Base-by-base conservation (phyloP, 2,797 vertebrate genomes). In the Karalla daura region DNA sequence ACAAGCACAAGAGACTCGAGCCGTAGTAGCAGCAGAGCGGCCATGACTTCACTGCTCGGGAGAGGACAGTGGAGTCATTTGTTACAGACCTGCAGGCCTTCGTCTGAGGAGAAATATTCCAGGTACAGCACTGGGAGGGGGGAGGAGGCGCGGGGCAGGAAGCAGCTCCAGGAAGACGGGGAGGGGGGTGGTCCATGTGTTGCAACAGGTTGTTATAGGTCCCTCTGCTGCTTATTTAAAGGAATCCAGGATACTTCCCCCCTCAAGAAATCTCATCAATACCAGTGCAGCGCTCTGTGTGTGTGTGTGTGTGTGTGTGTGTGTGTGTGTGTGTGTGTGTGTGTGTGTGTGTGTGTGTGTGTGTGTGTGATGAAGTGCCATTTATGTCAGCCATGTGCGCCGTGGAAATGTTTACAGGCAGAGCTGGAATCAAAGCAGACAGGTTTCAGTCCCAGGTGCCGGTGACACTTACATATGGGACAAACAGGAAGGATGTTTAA, bases 361-460 rank as follows among this genome's bases (percentile, higher is more conserved):
- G n/a, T n/a, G n/a, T n/a, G n/a, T n/a, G 72, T 87, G 81, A 91
- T 86, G 86, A 89, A 84, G 88, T 88, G 87, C 60, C 75, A 86
- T 78, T 80, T 78, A 82, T 80, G 85, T 41, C 77, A 78, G 60
- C 77, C 70, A 74, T 70, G 76, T 28, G 53, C 47, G 5, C 55
- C 21, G 41, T 40, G 74, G 75, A 77, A 78, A 84, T 84, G 80
- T 87, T 86, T 86, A 83, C 24, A 56, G 76, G 56, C 2, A 5
- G 40, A 40, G 55, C 56, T 66, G 2, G 78, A 88, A 73, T 65
- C 51, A 50, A 63, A 63, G 66, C 66, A 74, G 87, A 73, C 76
- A 0, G 9, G 39, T 73, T 79, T 63, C 24, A 25, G 33, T 47
- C 65, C 51, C 49, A n/a, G 36, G 36, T 2, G 6, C 61, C 4